phyloP scores from a whole-genome alignment of 2,888 invertebrate species.

The Melanophora roralis region DNA sequence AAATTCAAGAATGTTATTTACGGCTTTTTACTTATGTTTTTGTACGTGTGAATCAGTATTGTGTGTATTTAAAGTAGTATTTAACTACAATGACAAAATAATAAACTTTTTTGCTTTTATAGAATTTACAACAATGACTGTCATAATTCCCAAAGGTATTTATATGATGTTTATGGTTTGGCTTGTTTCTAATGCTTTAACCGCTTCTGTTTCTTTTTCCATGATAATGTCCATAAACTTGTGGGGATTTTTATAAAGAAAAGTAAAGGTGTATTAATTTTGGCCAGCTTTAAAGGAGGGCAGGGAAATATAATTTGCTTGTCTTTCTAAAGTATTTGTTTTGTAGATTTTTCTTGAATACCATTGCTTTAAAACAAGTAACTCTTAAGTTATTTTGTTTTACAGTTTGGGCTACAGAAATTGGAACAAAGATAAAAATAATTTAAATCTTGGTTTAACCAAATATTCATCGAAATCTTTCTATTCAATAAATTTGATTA shows the following conservation, averaged over 20 bases:
- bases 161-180: conserved; percentile 36
- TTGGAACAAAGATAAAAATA: background rate
- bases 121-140: conserved; percentile 52
- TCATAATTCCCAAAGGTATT: conserved; percentile 60
- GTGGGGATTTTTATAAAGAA: background rate
- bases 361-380: conserved; percentile 22
- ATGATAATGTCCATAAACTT: background rate
- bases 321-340: conserved; percentile 14
- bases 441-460: no score
- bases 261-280: background rate
- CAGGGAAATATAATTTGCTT: background rate
- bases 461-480: no score
- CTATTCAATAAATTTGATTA: no score
- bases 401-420: conserved; percentile 4
- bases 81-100: conserved; percentile 55
- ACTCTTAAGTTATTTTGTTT: background rate
- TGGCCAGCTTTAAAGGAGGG: background rate
- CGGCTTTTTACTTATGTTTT: background rate
- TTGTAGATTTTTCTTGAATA: background rate
- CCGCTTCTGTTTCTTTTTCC: background rate
- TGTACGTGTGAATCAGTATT: background rate
- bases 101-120: conserved; percentile 60
- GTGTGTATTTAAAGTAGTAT: conserved; percentile 27
- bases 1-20: conserved; percentile 26
- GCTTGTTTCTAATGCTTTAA: background rate